phyloP scores from a whole-genome alignment of 2,888 invertebrate species.

The Hirtodrosophila alboralis region DNA sequence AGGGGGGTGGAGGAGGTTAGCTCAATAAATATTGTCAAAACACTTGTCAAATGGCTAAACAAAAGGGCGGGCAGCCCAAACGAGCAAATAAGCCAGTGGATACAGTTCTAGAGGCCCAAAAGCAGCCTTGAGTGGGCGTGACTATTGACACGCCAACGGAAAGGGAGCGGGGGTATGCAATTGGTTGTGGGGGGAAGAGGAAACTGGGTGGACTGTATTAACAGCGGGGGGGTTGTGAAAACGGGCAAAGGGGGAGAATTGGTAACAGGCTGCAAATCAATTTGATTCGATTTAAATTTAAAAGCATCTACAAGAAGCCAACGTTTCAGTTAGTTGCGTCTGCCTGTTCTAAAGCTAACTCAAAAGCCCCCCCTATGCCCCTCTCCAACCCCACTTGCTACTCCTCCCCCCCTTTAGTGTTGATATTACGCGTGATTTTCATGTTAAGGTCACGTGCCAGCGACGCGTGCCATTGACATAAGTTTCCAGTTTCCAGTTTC shows the following conservation, averaged over 20 bases:
- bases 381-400: not conserved
- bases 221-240: conserved; percentile 16
- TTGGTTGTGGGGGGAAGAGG: conserved; percentile 11
- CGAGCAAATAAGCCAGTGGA: conserved; percentile 50
- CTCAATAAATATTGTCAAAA: conserved; percentile 82
- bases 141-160: conserved; percentile 53
- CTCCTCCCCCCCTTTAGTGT: conserved; percentile 23
- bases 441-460: conserved; percentile 75
- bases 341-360: not conserved
- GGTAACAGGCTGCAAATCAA: conserved; percentile 80
- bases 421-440: conserved; percentile 76
- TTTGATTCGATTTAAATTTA: conserved; percentile 84
- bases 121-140: conserved; percentile 54
- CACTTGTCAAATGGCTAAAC: conserved; percentile 82
- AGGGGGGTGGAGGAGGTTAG: conserved; percentile 12
- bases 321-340: conserved; percentile 31
- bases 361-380: not conserved
- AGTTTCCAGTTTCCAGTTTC: conserved; percentile 72
- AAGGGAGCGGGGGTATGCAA: not conserved
- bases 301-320: conserved; percentile 72
- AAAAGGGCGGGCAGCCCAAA: conserved; percentile 44
- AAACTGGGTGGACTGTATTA: conserved; percentile 10
- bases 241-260: conserved; percentile 34
- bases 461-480: conserved; percentile 75
- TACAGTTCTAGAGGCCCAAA: conserved; percentile 37